phyloP scores from a whole-genome alignment of 2,797 vertebrate species.

The Platyrinchus mystaceus region DNA sequence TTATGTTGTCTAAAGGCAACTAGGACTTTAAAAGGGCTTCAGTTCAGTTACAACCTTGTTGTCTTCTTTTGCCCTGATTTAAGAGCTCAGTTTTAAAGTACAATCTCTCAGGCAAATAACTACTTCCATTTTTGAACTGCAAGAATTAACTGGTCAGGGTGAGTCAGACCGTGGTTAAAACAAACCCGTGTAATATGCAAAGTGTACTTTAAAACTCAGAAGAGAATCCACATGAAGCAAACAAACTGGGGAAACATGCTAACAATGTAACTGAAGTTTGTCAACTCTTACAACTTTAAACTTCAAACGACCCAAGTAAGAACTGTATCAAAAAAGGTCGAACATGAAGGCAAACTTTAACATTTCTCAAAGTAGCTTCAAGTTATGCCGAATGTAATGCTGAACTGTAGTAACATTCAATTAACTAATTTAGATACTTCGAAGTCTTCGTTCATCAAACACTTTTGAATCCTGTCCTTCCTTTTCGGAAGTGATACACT shows the following conservation, averaged over 20 bases:
- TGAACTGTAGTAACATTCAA: constrained; percentile 1
- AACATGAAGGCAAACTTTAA: not conserved
- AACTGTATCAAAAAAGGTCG: constrained; percentile 16
- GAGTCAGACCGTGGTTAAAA: not conserved
- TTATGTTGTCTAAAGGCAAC: constrained; percentile 61
- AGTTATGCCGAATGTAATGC: not conserved
- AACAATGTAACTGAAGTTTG: not conserved
- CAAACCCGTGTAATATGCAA: constrained; percentile 57
- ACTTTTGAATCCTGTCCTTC: constrained; percentile 73
- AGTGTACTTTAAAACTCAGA: constrained; percentile 49
- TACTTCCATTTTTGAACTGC: constrained; percentile 43
- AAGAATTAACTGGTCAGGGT: constrained; percentile 40
- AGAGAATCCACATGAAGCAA: constrained; percentile 65
- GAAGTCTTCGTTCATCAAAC: constrained; percentile 60
- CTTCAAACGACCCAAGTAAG: constrained; percentile 33
- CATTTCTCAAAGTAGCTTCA: no score
- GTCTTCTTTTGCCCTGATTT: constrained; percentile 74
- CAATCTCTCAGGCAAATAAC: constrained; percentile 62
- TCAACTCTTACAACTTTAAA: constrained; percentile 45
- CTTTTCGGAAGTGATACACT: constrained; percentile 76
- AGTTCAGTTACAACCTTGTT: constrained; percentile 50
- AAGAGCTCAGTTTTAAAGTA: constrained; percentile 72
- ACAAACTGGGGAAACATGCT: constrained; percentile 16
- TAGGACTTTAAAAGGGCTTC: constrained; percentile 54
- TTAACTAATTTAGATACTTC: constrained; percentile 14